These are phyloP conservation scores for Phalacrocorax carbo DNA, from an alignment of 2,113 vertebrate species.

Conservation along the genomic window DNA sequence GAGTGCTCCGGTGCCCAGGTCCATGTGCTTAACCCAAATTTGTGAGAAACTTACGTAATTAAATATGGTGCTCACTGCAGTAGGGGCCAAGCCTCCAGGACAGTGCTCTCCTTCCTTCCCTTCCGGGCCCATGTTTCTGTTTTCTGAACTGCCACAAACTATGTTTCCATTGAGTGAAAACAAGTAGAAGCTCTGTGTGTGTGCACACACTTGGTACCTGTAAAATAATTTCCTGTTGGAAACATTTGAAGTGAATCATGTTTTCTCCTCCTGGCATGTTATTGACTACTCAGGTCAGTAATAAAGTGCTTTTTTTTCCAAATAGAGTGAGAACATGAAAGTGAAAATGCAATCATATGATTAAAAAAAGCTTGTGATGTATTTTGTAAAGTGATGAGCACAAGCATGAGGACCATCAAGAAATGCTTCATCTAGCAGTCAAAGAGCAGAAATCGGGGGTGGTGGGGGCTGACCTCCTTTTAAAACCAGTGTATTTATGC, in stretches of 20 bases:
- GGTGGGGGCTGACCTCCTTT: neutral
- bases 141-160: neutral
- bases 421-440: neutral
- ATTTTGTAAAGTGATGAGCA: neutral
- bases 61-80: neutral
- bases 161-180: neutral
- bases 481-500: neutral
- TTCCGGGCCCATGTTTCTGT: neutral
- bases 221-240: neutral
- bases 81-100: neutral
- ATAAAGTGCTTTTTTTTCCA: neutral
- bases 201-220: neutral
- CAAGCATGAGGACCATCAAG: too few relatives aligned
- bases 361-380: neutral
- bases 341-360: neutral
- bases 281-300: neutral
- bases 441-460: neutral
- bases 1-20: neutral
- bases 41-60: neutral
- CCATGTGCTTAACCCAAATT: neutral
- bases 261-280: neutral
- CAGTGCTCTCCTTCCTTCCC: neutral
- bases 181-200: neutral
- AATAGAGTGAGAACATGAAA: neutral
- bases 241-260: neutral